Conservation (phyloP, 2,888 invertebrate genomes). For the Pardosa pseudoannulata region DNA sequence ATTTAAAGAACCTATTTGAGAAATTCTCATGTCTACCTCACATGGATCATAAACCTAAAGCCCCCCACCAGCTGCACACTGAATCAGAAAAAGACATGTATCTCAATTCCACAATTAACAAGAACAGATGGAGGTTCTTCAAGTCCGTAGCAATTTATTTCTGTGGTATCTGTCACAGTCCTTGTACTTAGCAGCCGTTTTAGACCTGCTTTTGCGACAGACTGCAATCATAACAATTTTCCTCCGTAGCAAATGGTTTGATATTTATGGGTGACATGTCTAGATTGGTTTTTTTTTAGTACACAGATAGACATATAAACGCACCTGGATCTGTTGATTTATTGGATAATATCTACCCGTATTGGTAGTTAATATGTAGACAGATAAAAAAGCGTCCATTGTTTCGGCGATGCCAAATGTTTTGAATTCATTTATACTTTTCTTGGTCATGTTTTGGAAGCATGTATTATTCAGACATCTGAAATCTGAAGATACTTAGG, state of each 20-base stretch:
- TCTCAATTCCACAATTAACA: neutral
- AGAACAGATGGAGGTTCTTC: neutral
- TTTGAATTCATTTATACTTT: neutral
- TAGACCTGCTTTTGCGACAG: neutral
- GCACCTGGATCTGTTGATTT: neutral
- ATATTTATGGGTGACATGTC: neutral
- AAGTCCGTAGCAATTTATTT: neutral
- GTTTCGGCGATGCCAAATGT: neutral
- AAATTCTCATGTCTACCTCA: too few relatives aligned
- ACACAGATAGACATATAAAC: neutral
- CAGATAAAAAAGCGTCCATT: neutral
- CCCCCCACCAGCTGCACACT: neutral
- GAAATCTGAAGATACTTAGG: too few relatives aligned
- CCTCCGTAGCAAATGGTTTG: neutral
- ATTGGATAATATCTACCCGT: conserved; percentile 7
- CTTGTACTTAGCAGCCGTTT: conserved; percentile 11
- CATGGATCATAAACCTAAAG: conserved; percentile 30
- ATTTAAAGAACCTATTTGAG: too few relatives aligned
- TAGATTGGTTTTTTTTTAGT: too few relatives aligned
- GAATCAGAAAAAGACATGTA: neutral
- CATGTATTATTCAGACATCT: too few relatives aligned
- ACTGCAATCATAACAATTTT: neutral
- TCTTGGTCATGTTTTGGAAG: too few relatives aligned
- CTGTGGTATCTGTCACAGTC: neutral
- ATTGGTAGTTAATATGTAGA: neutral